Conservation (phyloP, 2,888 invertebrate genomes). For the Agapostemon virescens region DNA sequence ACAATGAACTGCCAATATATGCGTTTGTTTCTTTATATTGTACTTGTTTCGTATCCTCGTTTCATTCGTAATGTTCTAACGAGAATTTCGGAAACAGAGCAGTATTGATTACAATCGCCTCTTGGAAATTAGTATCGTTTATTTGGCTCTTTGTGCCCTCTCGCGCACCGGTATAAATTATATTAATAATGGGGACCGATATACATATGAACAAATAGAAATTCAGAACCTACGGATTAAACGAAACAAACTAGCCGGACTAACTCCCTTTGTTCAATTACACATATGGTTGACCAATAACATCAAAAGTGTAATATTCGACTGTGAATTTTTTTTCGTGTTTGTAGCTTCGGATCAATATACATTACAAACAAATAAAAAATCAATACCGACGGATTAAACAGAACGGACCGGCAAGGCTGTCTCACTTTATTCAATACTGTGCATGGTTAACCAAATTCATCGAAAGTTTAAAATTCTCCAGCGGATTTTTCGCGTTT, state of each 20-base stretch:
- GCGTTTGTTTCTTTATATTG: neutral
- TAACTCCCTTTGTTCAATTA: neutral
- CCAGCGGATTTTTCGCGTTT: too few species aligned
- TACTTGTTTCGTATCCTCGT: neutral
- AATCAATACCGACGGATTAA: neutral
- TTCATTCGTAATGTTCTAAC: neutral
- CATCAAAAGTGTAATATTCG: neutral
- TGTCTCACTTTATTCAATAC: neutral
- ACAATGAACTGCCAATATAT: neutral
- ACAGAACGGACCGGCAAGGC: too few species aligned
- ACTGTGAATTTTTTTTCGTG: neutral
- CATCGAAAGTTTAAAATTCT: neutral
- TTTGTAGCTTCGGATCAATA: neutral
- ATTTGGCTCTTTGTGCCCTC: neutral
- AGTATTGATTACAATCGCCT: neutral
- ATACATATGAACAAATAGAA: neutral
- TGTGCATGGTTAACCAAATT: neutral
- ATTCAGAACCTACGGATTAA: neutral
- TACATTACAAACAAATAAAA: neutral
- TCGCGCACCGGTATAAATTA: neutral
- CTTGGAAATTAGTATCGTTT: neutral
- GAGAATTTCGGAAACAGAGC: neutral
- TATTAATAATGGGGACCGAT: neutral
- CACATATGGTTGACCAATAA: neutral
- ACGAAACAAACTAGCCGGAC: neutral